These are phyloP conservation scores for Tenrec ecaudatus DNA, from an alignment of 2,113 vertebrate species.

Conservation along the genomic window DNA sequence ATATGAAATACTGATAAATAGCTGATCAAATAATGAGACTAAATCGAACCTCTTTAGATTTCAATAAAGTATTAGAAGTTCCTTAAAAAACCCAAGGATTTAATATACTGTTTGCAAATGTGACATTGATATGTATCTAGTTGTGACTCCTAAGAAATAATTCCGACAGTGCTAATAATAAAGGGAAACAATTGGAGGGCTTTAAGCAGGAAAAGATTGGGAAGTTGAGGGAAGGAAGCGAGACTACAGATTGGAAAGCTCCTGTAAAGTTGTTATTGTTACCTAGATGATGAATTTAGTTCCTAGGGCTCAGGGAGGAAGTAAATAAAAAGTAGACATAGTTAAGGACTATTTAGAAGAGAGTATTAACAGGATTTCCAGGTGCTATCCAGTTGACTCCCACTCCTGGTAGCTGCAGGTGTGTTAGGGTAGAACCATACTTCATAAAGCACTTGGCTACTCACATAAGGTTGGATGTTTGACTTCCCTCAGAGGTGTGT, in stretches of 20 bases:
- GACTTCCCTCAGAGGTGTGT: no score
- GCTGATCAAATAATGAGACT: not conserved
- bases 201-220: constrained; percentile 1
- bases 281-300: constrained; percentile 25
- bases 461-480: no score
- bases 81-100: constrained; percentile 39
- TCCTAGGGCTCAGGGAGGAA: not conserved
- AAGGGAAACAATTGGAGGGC: not conserved
- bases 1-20: not conserved
- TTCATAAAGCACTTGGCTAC: no score
- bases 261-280: not conserved
- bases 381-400: no score
- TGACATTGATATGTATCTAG: constrained; percentile 21
- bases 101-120: constrained; percentile 41
- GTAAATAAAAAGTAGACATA: no score
- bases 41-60: constrained; percentile 21
- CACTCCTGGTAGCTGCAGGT: no score
- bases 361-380: no score
- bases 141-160: constrained; percentile 29
- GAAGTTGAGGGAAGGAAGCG: not conserved
- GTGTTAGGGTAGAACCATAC: no score
- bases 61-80: constrained; percentile 53
- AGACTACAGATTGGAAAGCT: not conserved
- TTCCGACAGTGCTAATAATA: constrained; percentile 33
- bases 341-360: no score